Conservation (phyloP, 2,113 vertebrate species). For the Bombycilla garrulus region DNA sequence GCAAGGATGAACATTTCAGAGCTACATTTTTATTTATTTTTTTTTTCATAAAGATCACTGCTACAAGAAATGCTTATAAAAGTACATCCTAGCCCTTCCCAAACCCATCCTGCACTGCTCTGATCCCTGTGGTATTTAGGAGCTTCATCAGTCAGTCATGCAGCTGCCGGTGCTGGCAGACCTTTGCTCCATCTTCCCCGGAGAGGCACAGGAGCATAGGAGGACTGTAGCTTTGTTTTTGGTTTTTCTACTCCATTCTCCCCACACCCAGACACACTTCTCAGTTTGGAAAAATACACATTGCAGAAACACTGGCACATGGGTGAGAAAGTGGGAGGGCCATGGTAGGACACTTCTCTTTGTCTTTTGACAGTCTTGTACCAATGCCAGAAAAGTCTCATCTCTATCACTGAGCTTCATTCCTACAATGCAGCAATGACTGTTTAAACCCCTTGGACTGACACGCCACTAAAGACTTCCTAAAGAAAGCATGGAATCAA, state of each 20-base stretch:
- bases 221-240: not conserved
- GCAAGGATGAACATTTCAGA: not conserved
- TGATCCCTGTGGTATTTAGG: not conserved
- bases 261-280: not conserved
- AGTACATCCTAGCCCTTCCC: not conserved
- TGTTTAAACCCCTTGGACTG: not conserved
- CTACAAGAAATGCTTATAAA: not conserved
- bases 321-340: not conserved
- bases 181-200: not conserved
- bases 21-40: not conserved
- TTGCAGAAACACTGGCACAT: not conserved
- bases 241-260: not conserved
- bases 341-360: not conserved
- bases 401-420: not conserved
- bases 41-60: not conserved
- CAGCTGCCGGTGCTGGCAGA: not conserved
- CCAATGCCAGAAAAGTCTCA: not conserved
- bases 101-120: not conserved
- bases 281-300: not conserved
- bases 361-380: not conserved
- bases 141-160: not conserved
- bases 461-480: not conserved
- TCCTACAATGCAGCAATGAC: not conserved
- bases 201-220: accelerated
- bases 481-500: not conserved